Percentiles rank a stretch among this genome's conserved stretches.
Evolutionary conservation across 2,888 invertebrate genomes (phyloP).

Genomic region (Scaptomyza parva): DNA sequence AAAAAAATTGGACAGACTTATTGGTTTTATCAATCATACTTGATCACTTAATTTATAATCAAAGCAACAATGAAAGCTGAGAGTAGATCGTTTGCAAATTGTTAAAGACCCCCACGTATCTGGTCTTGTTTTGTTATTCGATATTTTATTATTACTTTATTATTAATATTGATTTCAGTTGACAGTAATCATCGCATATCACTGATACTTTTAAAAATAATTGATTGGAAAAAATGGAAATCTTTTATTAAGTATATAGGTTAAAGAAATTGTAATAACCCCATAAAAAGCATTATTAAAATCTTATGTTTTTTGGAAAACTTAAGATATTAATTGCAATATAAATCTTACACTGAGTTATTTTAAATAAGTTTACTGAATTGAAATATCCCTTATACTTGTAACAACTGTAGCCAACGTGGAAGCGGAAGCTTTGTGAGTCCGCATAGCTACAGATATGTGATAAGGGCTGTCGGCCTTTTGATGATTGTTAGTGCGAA

Average conservation of each 20-base stretch:
- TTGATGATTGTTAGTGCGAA: constrained; percentile 25
- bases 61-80: neutral
- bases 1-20: constrained; percentile 36
- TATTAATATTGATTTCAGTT: constrained; percentile 1
- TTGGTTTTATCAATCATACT: constrained; percentile 14
- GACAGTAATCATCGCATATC: constrained; percentile 13
- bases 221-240: neutral
- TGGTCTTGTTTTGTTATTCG: constrained; percentile 12
- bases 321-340: too few relatives aligned
- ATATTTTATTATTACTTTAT: constrained; percentile 28
- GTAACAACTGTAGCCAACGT: constrained; percentile 10
- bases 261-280: too few relatives aligned
- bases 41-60: constrained; percentile 1
- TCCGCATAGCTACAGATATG: neutral
- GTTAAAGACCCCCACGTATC: constrained; percentile 15
- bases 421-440: constrained; percentile 49
- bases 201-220: constrained; percentile 3
- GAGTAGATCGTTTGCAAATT: neutral
- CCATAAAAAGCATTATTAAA: too few relatives aligned
- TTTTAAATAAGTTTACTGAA: too few relatives aligned
- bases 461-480: constrained; percentile 35
- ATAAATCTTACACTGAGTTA: too few relatives aligned
- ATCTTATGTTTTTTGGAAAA: too few relatives aligned
- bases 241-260: constrained; percentile 3
- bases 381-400: too few relatives aligned